A percentile compares a stretch with the other conserved stretches of the same genome.
These are phyloP conservation scores for Sarcophaga carnaria DNA, from an alignment of 2,888 invertebrate genomes.

Conservation along the genomic window DNA sequence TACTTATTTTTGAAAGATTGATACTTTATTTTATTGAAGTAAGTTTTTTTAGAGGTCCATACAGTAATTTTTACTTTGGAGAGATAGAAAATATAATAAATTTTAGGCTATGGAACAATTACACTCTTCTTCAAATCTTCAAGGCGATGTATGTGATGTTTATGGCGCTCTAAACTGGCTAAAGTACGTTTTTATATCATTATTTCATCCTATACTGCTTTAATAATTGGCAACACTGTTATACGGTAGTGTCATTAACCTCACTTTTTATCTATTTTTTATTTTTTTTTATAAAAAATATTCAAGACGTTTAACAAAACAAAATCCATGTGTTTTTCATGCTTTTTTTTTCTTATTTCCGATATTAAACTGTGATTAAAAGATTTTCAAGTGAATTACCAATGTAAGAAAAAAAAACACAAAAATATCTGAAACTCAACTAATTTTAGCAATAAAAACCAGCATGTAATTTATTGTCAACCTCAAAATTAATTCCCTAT, in stretches of 20 bases:
- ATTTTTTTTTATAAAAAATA: not conserved
- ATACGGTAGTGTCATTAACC: not conserved
- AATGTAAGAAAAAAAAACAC: constrained; percentile 9
- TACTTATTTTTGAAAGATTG: too few relatives aligned
- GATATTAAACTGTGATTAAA: constrained; percentile 49
- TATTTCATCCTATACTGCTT: not conserved
- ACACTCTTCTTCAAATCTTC: too few relatives aligned
- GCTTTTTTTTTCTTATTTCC: not conserved
- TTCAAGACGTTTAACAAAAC: constrained; percentile 18
- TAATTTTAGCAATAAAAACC: constrained; percentile 26
- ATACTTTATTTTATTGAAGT: too few relatives aligned
- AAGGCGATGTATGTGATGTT: too few relatives aligned
- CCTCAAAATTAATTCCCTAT: not conserved
- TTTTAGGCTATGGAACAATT: too few relatives aligned
- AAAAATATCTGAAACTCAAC: not conserved
- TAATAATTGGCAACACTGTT: constrained; percentile 7
- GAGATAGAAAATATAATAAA: too few relatives aligned
- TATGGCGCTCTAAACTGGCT: too few relatives aligned
- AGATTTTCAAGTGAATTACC: constrained; percentile 47
- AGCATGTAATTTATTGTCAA: constrained; percentile 52
- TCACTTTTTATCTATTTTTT: not conserved
- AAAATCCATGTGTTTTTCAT: not conserved
- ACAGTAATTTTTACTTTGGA: too few relatives aligned
- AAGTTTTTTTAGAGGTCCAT: too few relatives aligned
- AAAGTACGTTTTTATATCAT: too few relatives aligned